Evolutionary conservation across 2,888 invertebrate genomes (phyloP), one percentile per base, ranked within the genome.

Genomic region (Leptogaster cylindrica): DNA sequence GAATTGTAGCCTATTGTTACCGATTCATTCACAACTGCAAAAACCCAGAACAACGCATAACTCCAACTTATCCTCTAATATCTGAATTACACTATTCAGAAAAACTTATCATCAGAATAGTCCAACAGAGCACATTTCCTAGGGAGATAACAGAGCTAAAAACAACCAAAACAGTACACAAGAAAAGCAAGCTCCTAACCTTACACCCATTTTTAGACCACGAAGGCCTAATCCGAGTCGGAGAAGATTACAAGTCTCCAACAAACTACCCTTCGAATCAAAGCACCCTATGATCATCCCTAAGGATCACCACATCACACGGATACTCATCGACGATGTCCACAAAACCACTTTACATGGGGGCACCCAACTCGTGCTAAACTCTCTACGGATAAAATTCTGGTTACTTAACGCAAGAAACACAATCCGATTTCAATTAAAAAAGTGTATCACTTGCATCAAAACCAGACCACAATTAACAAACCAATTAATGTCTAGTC

Each of bases 1-100:
- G n/a, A n/a, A n/a, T n/a, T n/a, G n/a, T n/a, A n/a, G n/a, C n/a
- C n/a, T n/a, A n/a, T n/a, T n/a, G n/a, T n/a, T n/a, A n/a, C n/a
- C n/a, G n/a, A n/a, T n/a, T n/a, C n/a, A n/a, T n/a, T n/a, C n/a
- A n/a, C n/a, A 39, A 39, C 5, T 39, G 39, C 2, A 1, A 10
- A 1, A 2, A n/a, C n/a, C 39, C 1, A 39, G 1, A 1, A 12
- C 39, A 1, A 14, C 1, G 2, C 10, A 39, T n/a, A n/a, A n/a
- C 1, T 12, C 1, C 2, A 39, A 1, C 1, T 1, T 1, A 1
- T 1, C 10, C 1, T 2, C 14, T 1, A 2, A n/a, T 12, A 1
- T n/a, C n/a, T n/a, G n/a, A n/a, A n/a, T n/a, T n/a, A n/a, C n/a
- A n/a, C n/a, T n/a, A 39, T 10, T 39, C 39, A 6, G 39, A 39